phyloP scores from a whole-genome alignment of 2,797 vertebrate genomes.

The Poliocrania exsul region DNA sequence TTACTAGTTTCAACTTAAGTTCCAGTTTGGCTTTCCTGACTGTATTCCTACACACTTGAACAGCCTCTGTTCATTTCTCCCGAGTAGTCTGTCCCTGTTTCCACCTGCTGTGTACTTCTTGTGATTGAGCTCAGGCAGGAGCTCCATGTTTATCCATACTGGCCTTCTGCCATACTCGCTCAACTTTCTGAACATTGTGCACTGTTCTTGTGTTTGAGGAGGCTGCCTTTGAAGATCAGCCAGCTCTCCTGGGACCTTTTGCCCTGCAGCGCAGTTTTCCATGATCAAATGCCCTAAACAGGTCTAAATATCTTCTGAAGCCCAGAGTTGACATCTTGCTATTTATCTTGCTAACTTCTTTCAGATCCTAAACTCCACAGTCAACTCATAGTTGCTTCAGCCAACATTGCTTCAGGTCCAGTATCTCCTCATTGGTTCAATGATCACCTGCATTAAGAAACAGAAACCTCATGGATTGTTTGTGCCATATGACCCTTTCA shows the following conservation, averaged over 20 bases:
- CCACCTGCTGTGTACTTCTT: conserved; percentile 30
- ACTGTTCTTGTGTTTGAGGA: conserved; percentile 18
- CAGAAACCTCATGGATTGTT: neutral
- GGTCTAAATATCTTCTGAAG: conserved; percentile 36
- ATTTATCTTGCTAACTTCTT: neutral
- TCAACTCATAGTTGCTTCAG: neutral
- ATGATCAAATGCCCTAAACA: conserved; percentile 16
- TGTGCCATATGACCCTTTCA: neutral
- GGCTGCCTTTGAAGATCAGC: conserved; percentile 55
- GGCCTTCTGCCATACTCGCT: conserved; percentile 41
- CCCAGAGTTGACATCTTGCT: neutral
- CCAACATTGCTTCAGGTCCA: neutral
- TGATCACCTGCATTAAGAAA: neutral
- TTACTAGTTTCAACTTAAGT: neutral
- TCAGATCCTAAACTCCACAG: neutral
- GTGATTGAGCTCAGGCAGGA: conserved; percentile 14
- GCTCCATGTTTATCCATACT: conserved; percentile 32
- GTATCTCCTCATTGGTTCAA: neutral
- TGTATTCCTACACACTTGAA: neutral
- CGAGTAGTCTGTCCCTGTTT: conserved; percentile 5
- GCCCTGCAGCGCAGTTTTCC: conserved; percentile 42
- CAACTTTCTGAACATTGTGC: conserved; percentile 36
- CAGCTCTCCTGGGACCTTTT: conserved; percentile 50
- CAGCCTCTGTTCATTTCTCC: neutral
- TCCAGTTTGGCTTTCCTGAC: neutral